Conservation (phyloP, 2,888 invertebrate genomes). For the Octodonta nipae region DNA sequence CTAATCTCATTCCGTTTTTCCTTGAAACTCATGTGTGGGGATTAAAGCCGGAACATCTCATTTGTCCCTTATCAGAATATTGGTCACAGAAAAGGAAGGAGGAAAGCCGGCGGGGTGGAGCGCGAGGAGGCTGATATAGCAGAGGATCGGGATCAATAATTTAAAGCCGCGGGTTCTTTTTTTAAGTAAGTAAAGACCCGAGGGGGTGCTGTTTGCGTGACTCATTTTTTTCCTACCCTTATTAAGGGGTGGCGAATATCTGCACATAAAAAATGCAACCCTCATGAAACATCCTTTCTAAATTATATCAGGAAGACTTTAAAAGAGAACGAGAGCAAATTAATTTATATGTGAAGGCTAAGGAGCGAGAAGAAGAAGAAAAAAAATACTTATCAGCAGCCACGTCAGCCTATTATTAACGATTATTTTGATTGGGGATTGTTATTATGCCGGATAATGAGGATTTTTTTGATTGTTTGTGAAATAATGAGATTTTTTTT, state of each 20-base stretch:
- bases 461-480: conserved; percentile 16
- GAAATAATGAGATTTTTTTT: conserved; percentile 16
- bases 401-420: conserved; percentile 17
- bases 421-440: conserved; percentile 20
- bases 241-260: conserved; percentile 31
- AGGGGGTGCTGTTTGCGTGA: conserved; percentile 32
- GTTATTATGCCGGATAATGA: conserved; percentile 17
- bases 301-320: conserved; percentile 24
- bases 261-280: conserved; percentile 37
- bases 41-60: conserved; percentile 2
- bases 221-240: conserved; percentile 35
- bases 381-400: conserved; percentile 16
- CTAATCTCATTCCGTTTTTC: conserved; percentile 1
- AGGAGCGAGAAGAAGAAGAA: conserved; percentile 5
- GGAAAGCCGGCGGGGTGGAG: neutral
- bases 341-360: conserved; percentile 18
- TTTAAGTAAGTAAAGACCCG: conserved; percentile 29
- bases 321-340: conserved; percentile 24
- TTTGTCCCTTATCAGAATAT: conserved; percentile 2
- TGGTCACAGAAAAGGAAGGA: conserved; percentile 1
- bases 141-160: conserved; percentile 28
- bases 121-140: neutral
- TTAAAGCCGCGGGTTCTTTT: conserved; percentile 33
- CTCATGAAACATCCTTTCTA: conserved; percentile 21
- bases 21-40: conserved; percentile 1